phyloP scores from a whole-genome alignment of 2,113 vertebrate species.

The Irena cyanogastra region DNA sequence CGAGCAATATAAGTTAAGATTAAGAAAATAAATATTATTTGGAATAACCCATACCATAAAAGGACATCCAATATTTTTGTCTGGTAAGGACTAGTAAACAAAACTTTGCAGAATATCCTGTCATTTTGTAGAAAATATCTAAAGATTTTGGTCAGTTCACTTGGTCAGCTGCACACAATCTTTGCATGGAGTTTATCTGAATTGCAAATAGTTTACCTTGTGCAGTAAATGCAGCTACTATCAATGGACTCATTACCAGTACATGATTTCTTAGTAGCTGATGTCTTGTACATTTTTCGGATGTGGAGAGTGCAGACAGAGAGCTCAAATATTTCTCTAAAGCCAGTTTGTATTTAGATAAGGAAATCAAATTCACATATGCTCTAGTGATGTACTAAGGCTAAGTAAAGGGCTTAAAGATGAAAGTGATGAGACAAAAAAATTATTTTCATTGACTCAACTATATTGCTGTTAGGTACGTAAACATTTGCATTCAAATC shows the following conservation, averaged over 20 bases:
- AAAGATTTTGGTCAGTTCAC: background rate
- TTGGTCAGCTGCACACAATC: background rate
- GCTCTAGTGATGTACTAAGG: background rate
- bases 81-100: background rate
- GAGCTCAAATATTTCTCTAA: background rate
- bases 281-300: background rate
- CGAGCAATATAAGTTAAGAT: background rate
- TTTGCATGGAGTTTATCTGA: background rate
- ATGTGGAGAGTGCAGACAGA: background rate
- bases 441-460: background rate
- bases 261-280: background rate
- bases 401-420: background rate
- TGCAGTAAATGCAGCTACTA: background rate
- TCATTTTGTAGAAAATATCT: background rate
- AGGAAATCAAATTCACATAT: background rate
- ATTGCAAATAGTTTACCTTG: background rate
- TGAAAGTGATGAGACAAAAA: background rate
- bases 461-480: accelerated
- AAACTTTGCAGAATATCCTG: background rate
- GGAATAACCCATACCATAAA: background rate
- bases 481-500: background rate
- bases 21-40: background rate
- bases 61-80: background rate
- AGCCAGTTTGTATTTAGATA: background rate
- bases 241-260: background rate